Base-by-base conservation (phyloP, 1,140 invertebrate species). In the Nylanderia fulva region DNA sequence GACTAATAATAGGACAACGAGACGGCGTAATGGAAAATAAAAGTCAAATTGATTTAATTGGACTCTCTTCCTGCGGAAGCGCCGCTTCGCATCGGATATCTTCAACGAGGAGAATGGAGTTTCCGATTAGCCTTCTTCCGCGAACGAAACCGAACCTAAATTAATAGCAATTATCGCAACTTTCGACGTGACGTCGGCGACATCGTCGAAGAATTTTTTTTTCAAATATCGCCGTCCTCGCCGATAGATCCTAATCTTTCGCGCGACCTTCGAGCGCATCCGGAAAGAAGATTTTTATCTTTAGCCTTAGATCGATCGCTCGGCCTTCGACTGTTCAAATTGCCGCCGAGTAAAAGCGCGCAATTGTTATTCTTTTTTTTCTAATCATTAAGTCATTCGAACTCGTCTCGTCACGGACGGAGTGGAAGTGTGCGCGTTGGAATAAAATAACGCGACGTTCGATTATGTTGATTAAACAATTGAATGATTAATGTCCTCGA, bases 41-140 rank as follows among this genome's bases (percentile, higher is more conserved):
- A 85, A 79, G 48, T 88, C 85, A 85, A 88, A 88, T 88, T 88
- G 87, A 85, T 66, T 68, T 72, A 88, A 88, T 88, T 88, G 84
- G 85, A 68, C 71, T 88, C 88, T 84, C 83, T 82, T 82, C 76
- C 83, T 82, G 83, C 87, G 86, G 87, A 88, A 88, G 87, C 48
- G 68, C 66, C 54, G 21, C 24, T 64, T 66, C 56, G 21, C 29
- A n/a, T 85, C 77, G 74, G 82, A 82, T 80, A 85, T 85, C 87
- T 69, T 88, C 84, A 83, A 83, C 42, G 63, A 88, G 86, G 56
- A 77, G 86, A 69, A 76, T 88, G 75, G 33, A 71, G 76, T 80
- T 82, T 54, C 64, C 72, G 77, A 85, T 88, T 85, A 88, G 69
- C 48, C 86, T 88, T 27, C 86, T 88, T 88, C 84, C 83, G 75